These are phyloP conservation scores for Glaucidium brasilianum DNA, from an alignment of 2,113 vertebrate genomes.

Conservation along the genomic window DNA sequence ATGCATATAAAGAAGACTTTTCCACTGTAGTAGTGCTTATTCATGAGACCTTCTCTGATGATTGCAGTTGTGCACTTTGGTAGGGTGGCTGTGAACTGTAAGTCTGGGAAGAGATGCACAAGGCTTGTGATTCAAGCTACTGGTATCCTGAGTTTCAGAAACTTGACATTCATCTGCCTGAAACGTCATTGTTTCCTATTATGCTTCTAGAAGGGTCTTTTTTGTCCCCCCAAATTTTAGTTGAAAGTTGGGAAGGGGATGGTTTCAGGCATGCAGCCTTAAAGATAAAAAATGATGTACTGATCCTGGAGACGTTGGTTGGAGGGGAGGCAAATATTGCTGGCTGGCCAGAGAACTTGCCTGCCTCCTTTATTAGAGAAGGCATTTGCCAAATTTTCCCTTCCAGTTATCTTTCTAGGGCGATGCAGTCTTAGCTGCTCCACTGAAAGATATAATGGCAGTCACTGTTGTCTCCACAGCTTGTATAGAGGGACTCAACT, in stretches of 20 bases:
- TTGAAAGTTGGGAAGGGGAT: not conserved
- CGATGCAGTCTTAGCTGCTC: not conserved
- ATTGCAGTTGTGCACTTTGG: not conserved
- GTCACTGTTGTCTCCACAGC: not conserved
- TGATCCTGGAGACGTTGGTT: not conserved
- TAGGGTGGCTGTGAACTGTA: not conserved
- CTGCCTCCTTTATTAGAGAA: not conserved
- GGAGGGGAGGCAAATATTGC: not conserved
- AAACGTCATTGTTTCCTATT: not conserved
- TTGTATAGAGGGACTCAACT: not conserved
- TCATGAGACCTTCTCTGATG: not conserved
- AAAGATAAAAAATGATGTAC: not conserved
- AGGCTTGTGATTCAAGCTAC: not conserved
- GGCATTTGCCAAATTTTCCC: not conserved
- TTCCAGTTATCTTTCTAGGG: not conserved
- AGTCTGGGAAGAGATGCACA: not conserved
- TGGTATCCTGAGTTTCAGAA: not conserved
- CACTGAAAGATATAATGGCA: fast-evolving
- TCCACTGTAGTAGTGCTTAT: not conserved
- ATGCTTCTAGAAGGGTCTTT: not conserved
- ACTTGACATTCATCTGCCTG: not conserved
- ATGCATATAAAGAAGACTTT: not conserved
- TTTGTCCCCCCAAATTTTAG: not conserved
- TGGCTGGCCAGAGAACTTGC: not conserved
- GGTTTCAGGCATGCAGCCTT: not conserved